Evolutionary conservation across 2,797 vertebrate genomes (phyloP).

Genomic region (Apogon hyalosoma): DNA sequence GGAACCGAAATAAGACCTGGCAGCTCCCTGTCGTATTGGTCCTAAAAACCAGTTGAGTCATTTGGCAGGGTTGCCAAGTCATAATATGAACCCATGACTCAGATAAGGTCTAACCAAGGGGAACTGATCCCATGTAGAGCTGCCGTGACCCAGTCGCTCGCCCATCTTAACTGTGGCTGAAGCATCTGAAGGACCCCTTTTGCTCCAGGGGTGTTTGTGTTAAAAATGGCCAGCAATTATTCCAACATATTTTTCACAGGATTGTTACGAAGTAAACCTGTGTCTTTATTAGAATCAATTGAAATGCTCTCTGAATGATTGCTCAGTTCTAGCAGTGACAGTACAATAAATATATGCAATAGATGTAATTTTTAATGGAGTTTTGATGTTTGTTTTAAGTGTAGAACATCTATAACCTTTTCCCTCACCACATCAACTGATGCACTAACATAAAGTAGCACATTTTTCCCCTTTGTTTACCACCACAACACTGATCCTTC

Average conservation of each 20-base stretch:
- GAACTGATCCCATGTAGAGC: slow-evolving; percentile 62
- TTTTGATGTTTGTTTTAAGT: slow-evolving; percentile 1
- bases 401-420: neutral
- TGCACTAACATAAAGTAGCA: neutral
- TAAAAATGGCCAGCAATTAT: slow-evolving; percentile 24
- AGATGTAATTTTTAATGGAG: slow-evolving; percentile 6
- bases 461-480: too few relatives aligned
- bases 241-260: slow-evolving; percentile 35
- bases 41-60: slow-evolving; percentile 71
- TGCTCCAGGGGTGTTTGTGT: slow-evolving; percentile 20
- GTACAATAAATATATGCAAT: neutral
- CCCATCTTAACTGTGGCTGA: slow-evolving; percentile 31
- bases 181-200: slow-evolving; percentile 33
- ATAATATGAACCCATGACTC: slow-evolving; percentile 73
- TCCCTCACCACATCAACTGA: neutral
- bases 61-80: slow-evolving; percentile 66
- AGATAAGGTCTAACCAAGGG: slow-evolving; percentile 60
- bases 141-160: slow-evolving; percentile 45
- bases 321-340: neutral
- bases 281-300: slow-evolving; percentile 5
- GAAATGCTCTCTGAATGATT: neutral
- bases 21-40: slow-evolving; percentile 68
- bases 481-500: too few relatives aligned
- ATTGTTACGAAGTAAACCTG: slow-evolving; percentile 23
- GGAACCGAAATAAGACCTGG: slow-evolving; percentile 73